Percentiles rank a stretch among this genome's conserved stretches.
phyloP scores from a whole-genome alignment of 2,797 vertebrate genomes.

The Diplodus puntazzo region DNA sequence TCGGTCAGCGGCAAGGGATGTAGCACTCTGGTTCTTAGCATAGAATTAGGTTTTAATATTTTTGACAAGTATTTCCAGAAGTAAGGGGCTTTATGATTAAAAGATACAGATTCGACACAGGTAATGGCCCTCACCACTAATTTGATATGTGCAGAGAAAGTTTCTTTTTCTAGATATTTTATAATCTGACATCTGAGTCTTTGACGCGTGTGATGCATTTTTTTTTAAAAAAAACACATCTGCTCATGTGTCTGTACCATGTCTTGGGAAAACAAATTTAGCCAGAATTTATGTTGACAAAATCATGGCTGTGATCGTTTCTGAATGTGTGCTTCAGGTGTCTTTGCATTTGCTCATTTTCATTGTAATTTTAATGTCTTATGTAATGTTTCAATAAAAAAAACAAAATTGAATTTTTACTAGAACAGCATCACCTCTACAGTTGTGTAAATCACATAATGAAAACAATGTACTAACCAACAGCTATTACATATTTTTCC shows the following conservation, averaged over 20 bases:
- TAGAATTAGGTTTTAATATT: not conserved
- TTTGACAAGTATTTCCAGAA: not conserved
- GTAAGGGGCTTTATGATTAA: not conserved
- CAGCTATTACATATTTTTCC: not conserved
- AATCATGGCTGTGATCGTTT: not conserved
- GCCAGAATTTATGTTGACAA: no score
- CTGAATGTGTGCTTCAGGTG: not conserved
- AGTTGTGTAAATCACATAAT: not conserved
- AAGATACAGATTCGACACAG: not conserved
- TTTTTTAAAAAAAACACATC: not conserved
- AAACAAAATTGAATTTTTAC: not conserved
- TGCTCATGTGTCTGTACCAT: not conserved
- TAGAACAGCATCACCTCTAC: not conserved
- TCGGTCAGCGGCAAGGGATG: not conserved
- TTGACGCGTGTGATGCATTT: not conserved
- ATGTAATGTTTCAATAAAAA: slow-evolving; percentile 25
- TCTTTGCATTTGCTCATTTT: not conserved
- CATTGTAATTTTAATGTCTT: slow-evolving; percentile 24
- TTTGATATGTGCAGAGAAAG: rapidly evolving
- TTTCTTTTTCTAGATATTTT: slow-evolving; percentile 1
- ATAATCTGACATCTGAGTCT: not conserved
- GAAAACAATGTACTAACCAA: not conserved
- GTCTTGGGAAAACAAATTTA: not conserved
- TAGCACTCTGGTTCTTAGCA: not conserved
- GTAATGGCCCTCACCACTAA: not conserved